Conservation (phyloP, 2,797 vertebrate genomes). For the Fundulus diaphanus region DNA sequence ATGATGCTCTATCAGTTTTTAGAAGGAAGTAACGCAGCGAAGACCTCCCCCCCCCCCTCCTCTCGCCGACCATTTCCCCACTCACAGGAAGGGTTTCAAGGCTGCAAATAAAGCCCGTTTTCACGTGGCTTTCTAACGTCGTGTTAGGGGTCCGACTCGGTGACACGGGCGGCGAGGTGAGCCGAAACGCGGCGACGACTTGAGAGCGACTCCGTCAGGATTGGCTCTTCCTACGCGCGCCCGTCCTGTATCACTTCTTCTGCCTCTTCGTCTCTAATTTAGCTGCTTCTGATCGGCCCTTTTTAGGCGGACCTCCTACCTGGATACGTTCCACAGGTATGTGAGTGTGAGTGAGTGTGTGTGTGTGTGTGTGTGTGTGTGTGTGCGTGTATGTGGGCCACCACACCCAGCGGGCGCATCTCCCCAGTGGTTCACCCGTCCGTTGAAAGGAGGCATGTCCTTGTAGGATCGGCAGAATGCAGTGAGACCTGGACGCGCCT, state of each 20-base stretch:
- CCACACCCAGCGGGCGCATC: conserved; percentile 70
- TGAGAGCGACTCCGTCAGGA: conserved; percentile 9
- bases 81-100: conserved; percentile 14
- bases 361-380: conserved; percentile 50
- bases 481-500: conserved; percentile 5
- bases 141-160: background rate
- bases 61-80: conserved; percentile 8
- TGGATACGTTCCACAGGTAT: conserved; percentile 39
- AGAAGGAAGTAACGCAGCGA: background rate
- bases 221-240: conserved; percentile 2
- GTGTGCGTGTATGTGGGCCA: conserved; percentile 47
- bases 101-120: background rate
- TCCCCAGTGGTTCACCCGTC: conserved; percentile 24
- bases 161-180: conserved; percentile 12
- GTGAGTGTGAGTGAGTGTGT: conserved; percentile 48
- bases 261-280: too few relatives aligned
- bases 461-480: conserved; percentile 33
- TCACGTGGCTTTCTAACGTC: conserved; percentile 22
- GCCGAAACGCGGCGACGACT: conserved; percentile 8
- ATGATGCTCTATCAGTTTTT: background rate
- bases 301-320: conserved; percentile 23
- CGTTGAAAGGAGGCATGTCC: conserved; percentile 11
- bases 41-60: too few relatives aligned
- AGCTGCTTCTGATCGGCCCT: too few relatives aligned
- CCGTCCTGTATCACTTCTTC: background rate